phyloP scores from a whole-genome alignment of 2,888 invertebrate genomes.

The Aplocera efformata region DNA sequence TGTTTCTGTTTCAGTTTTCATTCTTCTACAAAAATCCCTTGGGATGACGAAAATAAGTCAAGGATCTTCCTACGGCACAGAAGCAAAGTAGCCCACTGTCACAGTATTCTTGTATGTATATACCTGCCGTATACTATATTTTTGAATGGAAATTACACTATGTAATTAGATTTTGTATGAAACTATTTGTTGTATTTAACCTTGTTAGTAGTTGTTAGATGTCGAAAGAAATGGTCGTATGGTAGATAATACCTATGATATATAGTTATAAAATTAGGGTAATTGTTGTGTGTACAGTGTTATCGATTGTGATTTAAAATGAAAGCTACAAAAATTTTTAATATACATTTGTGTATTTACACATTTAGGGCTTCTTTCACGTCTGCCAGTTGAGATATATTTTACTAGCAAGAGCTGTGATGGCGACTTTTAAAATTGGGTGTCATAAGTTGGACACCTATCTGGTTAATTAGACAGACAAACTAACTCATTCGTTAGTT shows the following conservation, averaged over 20 bases:
- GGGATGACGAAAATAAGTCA: slow-evolving; percentile 92
- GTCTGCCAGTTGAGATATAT: no score
- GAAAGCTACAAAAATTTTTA: slow-evolving; percentile 25
- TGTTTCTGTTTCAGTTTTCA: slow-evolving; percentile 83
- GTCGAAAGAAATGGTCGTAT: slow-evolving; percentile 25
- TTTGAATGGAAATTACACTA: slow-evolving; percentile 26
- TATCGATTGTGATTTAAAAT: slow-evolving; percentile 30
- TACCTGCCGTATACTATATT: slow-evolving; percentile 30
- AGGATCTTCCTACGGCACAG: slow-evolving; percentile 89
- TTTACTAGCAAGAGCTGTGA: no score
- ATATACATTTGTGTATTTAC: slow-evolving; percentile 17
- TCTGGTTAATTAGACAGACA: no score
- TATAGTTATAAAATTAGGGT: slow-evolving; percentile 18
- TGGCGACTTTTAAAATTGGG: no score
- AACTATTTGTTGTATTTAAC: slow-evolving; percentile 24
- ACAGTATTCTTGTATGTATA: slow-evolving; percentile 24
- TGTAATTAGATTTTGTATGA: slow-evolving; percentile 30
- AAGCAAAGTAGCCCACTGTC: slow-evolving; percentile 64
- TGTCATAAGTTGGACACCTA: no score
- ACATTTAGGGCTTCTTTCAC: no score
- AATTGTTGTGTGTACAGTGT: slow-evolving; percentile 30
- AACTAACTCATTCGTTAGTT: no score
- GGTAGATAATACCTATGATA: slow-evolving; percentile 21
- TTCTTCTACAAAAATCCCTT: slow-evolving; percentile 88
- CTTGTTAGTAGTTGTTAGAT: slow-evolving; percentile 29